These are phyloP conservation scores for Hestina assimilis DNA, from an alignment of 1,140 invertebrate species.

Conservation along the genomic window DNA sequence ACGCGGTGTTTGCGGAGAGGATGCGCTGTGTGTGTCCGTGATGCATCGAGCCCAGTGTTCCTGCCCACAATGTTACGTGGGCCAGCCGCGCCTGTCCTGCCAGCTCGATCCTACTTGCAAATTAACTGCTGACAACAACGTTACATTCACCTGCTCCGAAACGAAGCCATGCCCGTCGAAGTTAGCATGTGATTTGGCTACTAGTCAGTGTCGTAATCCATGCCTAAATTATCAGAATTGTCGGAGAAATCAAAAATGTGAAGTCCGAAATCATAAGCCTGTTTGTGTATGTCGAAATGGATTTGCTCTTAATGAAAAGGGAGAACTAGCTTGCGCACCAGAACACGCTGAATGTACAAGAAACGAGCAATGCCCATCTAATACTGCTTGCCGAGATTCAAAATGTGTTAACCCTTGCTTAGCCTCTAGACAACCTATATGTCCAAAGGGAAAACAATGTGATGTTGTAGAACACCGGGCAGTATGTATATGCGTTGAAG, in stretches of 20 bases:
- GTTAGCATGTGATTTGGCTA: slow-evolving; percentile 83
- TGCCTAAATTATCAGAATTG: slow-evolving; percentile 84
- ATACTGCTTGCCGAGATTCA: slow-evolving; percentile 88
- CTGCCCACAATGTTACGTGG: slow-evolving; percentile 92
- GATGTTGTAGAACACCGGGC: slow-evolving; percentile 91
- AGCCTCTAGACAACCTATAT: slow-evolving; percentile 81
- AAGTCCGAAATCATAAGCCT: slow-evolving; percentile 90
- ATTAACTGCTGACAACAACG: slow-evolving; percentile 62
- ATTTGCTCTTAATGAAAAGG: slow-evolving; percentile 90
- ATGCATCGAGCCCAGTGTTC: slow-evolving; percentile 90
- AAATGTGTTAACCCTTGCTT: slow-evolving; percentile 92
- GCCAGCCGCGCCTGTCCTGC: slow-evolving; percentile 87
- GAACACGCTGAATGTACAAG: slow-evolving; percentile 87
- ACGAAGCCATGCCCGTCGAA: slow-evolving; percentile 87
- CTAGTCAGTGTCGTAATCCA: slow-evolving; percentile 88
- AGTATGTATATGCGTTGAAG: slow-evolving; percentile 90
- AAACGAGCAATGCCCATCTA: slow-evolving; percentile 91
- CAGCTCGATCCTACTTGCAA: slow-evolving; percentile 87
- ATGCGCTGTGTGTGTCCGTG: slow-evolving; percentile 91
- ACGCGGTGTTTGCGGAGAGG: slow-evolving; percentile 91
- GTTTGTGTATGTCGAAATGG: slow-evolving; percentile 93
- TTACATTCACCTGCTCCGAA: slow-evolving; percentile 80
- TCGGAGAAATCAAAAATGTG: slow-evolving; percentile 89
- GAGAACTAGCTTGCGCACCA: slow-evolving; percentile 90
- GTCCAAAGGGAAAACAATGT: slow-evolving; percentile 89